Percentiles rank a stretch among this genome's conserved stretches.
Evolutionary conservation across 1,140 invertebrate species (phyloP).

Genomic region (Hylaeus anthracinus): DNA sequence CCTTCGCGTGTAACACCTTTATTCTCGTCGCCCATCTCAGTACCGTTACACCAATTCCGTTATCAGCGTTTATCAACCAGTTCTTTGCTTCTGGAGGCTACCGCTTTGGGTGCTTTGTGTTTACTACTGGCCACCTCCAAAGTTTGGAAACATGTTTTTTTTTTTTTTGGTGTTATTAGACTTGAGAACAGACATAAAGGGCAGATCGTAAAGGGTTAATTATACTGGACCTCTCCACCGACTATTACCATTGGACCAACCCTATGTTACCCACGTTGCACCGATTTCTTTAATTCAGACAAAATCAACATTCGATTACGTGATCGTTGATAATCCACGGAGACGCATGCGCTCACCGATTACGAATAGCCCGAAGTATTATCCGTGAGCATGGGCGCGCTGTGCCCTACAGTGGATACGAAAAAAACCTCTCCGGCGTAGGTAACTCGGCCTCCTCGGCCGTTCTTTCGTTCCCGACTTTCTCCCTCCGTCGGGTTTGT

Average conservation of each 20-base stretch:
- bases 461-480: conserved; percentile 34
- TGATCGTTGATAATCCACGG: neutral
- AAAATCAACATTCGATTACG: too few species aligned
- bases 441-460: conserved; percentile 8
- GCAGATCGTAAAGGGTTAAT: too few species aligned
- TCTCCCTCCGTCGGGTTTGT: conserved; percentile 36
- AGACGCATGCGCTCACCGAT: neutral
- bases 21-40: conserved; percentile 15
- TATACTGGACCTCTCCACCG: too few species aligned
- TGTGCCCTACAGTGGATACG: conserved; percentile 10
- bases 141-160: too few species aligned
- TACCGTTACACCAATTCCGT: conserved; percentile 30
- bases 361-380: neutral
- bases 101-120: too few species aligned
- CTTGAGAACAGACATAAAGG: too few species aligned
- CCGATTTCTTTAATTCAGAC: too few species aligned
- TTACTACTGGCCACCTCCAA: too few species aligned
- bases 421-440: conserved; percentile 6
- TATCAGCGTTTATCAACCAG: conserved; percentile 11
- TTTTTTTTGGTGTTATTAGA: too few species aligned
- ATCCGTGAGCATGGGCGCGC: neutral
- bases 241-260: too few species aligned
- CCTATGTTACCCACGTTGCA: too few species aligned
- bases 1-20: conserved; percentile 3
- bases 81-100: neutral